A percentile compares a stretch with the other conserved stretches of the same genome.
Conservation (phyloP, 2,888 invertebrate species). For the Conistra vaccinii region DNA sequence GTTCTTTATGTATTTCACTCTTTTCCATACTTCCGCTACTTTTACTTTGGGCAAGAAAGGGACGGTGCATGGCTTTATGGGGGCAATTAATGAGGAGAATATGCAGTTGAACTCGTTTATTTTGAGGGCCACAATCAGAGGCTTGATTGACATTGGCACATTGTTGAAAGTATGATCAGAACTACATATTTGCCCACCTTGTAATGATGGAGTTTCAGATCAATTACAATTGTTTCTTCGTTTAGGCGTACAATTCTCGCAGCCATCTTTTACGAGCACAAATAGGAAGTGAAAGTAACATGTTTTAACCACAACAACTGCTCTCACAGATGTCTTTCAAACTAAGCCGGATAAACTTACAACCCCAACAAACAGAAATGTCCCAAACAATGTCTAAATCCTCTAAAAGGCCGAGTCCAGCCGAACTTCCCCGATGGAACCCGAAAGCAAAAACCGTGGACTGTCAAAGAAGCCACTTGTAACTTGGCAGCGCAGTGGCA, state of each 20-base stretch:
- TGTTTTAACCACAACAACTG: neutral
- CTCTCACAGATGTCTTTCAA: neutral
- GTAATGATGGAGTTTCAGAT: neutral
- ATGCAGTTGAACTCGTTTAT: conserved; percentile 2
- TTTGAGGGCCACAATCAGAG: neutral
- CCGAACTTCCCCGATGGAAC: conserved; percentile 46
- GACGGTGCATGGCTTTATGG: conserved; percentile 24
- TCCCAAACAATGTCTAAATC: conserved; percentile 48
- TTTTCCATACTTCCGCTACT: conserved; percentile 55
- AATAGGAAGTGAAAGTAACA: conserved; percentile 8
- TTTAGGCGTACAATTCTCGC: neutral
- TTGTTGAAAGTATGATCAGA: neutral
- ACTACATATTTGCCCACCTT: neutral
- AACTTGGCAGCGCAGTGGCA: conserved; percentile 56
- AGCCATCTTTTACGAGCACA: neutral
- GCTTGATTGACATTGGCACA: conserved; percentile 10
- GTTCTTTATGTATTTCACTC: conserved; percentile 53
- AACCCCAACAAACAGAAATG: conserved; percentile 30
- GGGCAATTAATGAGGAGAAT: conserved; percentile 3
- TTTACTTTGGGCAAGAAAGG: conserved; percentile 56
- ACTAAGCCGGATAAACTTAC: conserved; percentile 14
- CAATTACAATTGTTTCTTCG: neutral
- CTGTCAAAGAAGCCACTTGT: conserved; percentile 64
- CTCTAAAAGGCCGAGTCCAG: conserved; percentile 26
- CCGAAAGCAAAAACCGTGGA: conserved; percentile 59